Base-by-base conservation (phyloP, 2,888 invertebrate genomes). In the Watsonalla binaria region DNA sequence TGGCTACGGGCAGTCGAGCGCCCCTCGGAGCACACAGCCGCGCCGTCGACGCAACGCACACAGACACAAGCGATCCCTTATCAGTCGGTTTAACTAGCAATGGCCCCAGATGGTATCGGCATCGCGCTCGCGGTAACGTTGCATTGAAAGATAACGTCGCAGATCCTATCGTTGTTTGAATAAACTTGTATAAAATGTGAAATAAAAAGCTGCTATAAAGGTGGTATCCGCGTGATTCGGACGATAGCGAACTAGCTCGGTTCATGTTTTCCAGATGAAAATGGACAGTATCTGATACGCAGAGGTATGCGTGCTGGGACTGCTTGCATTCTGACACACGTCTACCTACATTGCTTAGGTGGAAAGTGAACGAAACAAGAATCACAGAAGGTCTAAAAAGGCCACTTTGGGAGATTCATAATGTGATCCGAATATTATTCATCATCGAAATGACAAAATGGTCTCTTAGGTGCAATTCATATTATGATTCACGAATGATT, bases 131-230 rank as follows among this genome's bases (percentile, higher is more conserved):
- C 89, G 90, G 90, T 89, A 88, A 90, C 89, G 88, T 87, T 90
- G 90, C 90, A 90, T 90, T 89, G 88, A 87, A 86, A 90, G 90
- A 90, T 90, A 90, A 90, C 83, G 89, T 90, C 89, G 78, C 72
- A 76, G 90, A 90, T 90, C 77, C 70, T 89, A 90, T 90, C 90
- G 85, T 71, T 68, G 87, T 90, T 90, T 90, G 90, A 90, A 90
- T 90, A 90, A 89, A 90, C 90, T 90, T 90, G 90, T 90, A 90
- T 89, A 84, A 89, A 90, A 90, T 88, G 89, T 88, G 88, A 90
- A 90, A 90, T 89, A 89, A 89, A 90, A 90, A 86, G 85, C 83
- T 80, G 80, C 77, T 78, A 82, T 86, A 86, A 84, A 84, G 75
- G 84, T 78, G 74, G 75, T 82, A 80, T 83, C 78, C 76, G 65